Evolutionary conservation across 1,140 invertebrate genomes (phyloP), one percentile per base, ranked within the genome.

Genomic region (Apis florea): DNA sequence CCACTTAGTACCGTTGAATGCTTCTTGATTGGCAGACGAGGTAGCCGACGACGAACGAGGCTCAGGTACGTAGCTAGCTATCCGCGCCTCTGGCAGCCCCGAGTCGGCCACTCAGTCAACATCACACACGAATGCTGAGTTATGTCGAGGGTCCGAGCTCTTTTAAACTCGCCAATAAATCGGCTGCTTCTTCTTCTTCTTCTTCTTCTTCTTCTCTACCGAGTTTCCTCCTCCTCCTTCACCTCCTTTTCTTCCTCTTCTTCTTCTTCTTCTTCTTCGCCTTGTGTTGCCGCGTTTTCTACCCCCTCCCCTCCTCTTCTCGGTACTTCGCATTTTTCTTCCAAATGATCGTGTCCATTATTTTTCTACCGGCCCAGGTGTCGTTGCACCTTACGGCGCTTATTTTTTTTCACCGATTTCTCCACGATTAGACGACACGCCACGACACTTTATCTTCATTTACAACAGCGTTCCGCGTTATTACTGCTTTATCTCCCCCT

Each of bases 161-260:
- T 90, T 89, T 90, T 89, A 89, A 90, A 90, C 89, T 90, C 88
- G 89, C 86, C 89, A 91, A 91, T 91, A 90, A 90, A 91, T 90
- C 86, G 90, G 85, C 83, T 83, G 83, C 83, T 89, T 47, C 86
- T n/a, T n/a, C n/a, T n/a, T n/a, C n/a, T n/a, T n/a, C n/a, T n/a
- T n/a, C n/a, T n/a, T n/a, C n/a, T n/a, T n/a, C 83, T 89, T 47
- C 86, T 88, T 85, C 82, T 75, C 73, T 72, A 53, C 71, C 69
- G 77, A 70, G 76, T 77, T 67, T 53, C 80, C 73, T 72, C 83
- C 72, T 80, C 77, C 82, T 79, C 78, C 4, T 84, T 82, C 51
- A 64, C 79, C 13, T 71, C 81, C 76, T 82, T 73, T 73, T 82
- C 59, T 53, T 63, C 81, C 26, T 61, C 51, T 49, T 51, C 64